Percentiles rank a stretch among this genome's conserved stretches.
Evolutionary conservation across 2,113 vertebrate species (phyloP).

Genomic region (Cyrtonyx montezumae): DNA sequence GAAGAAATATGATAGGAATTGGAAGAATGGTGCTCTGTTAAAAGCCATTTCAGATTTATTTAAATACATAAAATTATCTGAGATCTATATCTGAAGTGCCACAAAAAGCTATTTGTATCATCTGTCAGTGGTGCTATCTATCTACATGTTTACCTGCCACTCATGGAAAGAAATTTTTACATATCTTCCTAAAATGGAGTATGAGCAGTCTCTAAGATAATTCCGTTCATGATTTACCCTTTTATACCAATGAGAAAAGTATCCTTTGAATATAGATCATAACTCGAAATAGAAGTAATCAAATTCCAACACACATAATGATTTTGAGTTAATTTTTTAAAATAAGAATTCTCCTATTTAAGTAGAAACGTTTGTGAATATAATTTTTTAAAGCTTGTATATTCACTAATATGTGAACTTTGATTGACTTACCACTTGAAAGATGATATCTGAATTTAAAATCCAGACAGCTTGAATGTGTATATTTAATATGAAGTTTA

Average conservation of each 20-base stretch:
- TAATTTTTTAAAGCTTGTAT: neutral
- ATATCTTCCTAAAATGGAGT: neutral
- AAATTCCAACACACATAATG: neutral
- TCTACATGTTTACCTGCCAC: neutral
- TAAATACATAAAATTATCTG: neutral
- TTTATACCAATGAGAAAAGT: neutral
- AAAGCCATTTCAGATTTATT: neutral
- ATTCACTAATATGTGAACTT: neutral
- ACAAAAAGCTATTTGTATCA: neutral
- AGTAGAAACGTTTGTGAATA: neutral
- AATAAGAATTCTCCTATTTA: neutral
- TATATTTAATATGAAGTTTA: neutral
- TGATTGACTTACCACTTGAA: neutral
- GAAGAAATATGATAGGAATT: neutral
- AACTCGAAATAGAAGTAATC: neutral
- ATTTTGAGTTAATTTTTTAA: neutral
- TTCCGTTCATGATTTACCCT: neutral
- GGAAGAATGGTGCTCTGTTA: neutral
- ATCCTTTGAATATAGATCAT: neutral
- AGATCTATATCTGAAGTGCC: neutral
- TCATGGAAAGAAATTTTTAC: neutral
- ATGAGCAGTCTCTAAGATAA: neutral
- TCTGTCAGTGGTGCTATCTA: neutral
- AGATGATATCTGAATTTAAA: neutral
- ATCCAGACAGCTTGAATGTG: neutral